These are phyloP conservation scores for Aviceda subcristata DNA, from an alignment of 2,113 vertebrate genomes.

Conservation along the genomic window DNA sequence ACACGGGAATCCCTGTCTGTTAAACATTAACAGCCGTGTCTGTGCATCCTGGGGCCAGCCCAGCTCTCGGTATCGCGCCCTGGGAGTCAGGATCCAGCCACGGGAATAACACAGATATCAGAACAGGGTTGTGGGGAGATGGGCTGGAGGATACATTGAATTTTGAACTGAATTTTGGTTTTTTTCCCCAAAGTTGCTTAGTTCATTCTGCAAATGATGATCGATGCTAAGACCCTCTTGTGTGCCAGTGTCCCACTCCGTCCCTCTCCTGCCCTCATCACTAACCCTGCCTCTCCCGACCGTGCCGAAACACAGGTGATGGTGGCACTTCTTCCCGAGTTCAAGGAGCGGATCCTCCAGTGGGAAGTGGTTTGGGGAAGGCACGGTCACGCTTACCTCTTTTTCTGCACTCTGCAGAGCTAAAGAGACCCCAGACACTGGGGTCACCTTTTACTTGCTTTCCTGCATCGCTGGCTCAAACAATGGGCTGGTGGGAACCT, in stretches of 20 bases:
- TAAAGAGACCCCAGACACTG: background rate
- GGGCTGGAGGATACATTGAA: background rate
- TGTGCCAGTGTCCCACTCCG: background rate
- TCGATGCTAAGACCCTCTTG: background rate
- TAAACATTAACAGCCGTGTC: constrained; percentile 44
- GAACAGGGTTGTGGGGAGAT: background rate
- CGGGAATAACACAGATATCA: background rate
- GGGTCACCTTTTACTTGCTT: background rate
- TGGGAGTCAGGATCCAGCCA: background rate
- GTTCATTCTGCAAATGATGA: background rate
- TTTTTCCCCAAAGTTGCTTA: background rate
- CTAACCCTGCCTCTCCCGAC: background rate
- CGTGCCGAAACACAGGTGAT: fast-evolving
- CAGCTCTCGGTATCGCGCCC: fast-evolving
- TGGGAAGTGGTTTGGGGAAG: background rate
- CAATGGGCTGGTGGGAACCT: background rate
- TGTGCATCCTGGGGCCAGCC: background rate
- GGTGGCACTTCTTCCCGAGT: background rate
- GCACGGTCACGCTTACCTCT: background rate
- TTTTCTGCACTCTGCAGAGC: background rate
- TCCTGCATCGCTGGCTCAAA: background rate
- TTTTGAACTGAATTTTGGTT: background rate
- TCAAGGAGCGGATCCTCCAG: background rate
- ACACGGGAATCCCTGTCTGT: constrained; percentile 73
- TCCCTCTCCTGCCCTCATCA: background rate